A percentile compares a stretch with the other conserved stretches of the same genome.
Evolutionary conservation across 1,140 invertebrate species (phyloP).

Genomic region (Drosophila repletoides): DNA sequence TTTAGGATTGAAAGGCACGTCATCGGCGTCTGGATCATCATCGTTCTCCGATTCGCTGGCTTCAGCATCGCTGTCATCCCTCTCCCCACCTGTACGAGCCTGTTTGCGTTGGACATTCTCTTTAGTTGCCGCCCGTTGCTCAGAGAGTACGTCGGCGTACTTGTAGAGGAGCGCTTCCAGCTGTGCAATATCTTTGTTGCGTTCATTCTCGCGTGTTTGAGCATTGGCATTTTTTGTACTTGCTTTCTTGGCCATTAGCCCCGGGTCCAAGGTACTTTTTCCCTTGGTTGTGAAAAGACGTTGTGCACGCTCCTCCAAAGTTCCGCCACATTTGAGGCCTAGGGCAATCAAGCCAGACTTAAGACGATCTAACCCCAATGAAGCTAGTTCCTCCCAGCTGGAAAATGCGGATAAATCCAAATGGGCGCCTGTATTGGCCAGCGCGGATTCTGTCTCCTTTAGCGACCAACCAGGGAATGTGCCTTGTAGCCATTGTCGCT

Average conservation of each 20-base stretch:
- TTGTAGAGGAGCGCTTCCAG: slow-evolving; percentile 95
- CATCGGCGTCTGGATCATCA: slow-evolving; percentile 93
- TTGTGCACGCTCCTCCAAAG: slow-evolving; percentile 97
- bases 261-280: slow-evolving; percentile 94
- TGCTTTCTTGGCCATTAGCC: slow-evolving; percentile 93
- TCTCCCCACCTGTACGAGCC: slow-evolving; percentile 96
- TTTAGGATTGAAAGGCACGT: slow-evolving; percentile 99
- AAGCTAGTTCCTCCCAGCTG: slow-evolving; percentile 98
- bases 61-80: slow-evolving; percentile 96
- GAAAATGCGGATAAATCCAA: slow-evolving; percentile 98
- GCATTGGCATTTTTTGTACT: slow-evolving; percentile 86
- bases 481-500: slow-evolving; percentile 93
- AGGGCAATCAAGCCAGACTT: slow-evolving; percentile 98
- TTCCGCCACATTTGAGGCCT: slow-evolving; percentile 99
- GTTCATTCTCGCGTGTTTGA: slow-evolving; percentile 87
- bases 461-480: slow-evolving; percentile 95
- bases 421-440: slow-evolving; percentile 96
- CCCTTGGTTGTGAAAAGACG: slow-evolving; percentile 98
- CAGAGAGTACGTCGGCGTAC: slow-evolving; percentile 91
- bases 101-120: slow-evolving; percentile 99
- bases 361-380: slow-evolving; percentile 96
- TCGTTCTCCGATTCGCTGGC: slow-evolving; percentile 94
- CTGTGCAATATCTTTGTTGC: slow-evolving; percentile 91
- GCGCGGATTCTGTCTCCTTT: slow-evolving; percentile 96
- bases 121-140: slow-evolving; percentile 94